phyloP scores from a whole-genome alignment of 2,888 invertebrate genomes.

The Phlogophora meticulosa region DNA sequence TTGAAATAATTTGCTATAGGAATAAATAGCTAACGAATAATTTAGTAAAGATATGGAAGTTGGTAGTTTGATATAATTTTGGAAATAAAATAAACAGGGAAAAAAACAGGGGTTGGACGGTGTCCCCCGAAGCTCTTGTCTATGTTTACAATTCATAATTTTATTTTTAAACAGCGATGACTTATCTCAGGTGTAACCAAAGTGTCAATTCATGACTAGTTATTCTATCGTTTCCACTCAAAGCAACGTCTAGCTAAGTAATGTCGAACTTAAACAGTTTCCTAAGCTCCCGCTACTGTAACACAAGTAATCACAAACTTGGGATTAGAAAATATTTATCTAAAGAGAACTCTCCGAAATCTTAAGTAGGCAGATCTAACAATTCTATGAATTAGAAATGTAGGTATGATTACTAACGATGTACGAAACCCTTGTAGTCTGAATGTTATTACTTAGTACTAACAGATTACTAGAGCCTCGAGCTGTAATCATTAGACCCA shows the following conservation, averaged over 20 bases:
- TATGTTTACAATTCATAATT: too few relatives aligned
- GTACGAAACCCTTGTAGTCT: neutral
- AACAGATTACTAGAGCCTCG: neutral
- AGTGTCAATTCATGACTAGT: too few relatives aligned
- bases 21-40: constrained; percentile 2
- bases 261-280: too few relatives aligned
- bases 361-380: neutral
- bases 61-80: constrained; percentile 1
- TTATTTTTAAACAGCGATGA: too few relatives aligned
- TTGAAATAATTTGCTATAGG: constrained; percentile 35
- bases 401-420: neutral
- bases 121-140: too few relatives aligned
- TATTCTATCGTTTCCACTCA: too few relatives aligned
- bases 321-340: neutral
- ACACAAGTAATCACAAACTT: neutral
- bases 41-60: neutral
- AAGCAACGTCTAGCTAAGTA: too few relatives aligned
- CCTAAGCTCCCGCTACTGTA: too few relatives aligned
- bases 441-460: neutral
- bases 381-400: neutral
- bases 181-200: too few relatives aligned
- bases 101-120: neutral
- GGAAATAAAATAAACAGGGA: neutral
- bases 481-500: constrained; percentile 9
- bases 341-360: neutral